These are phyloP conservation scores for Papilio aristodemus DNA, from an alignment of 1,140 invertebrate species.

Conservation along the genomic window DNA sequence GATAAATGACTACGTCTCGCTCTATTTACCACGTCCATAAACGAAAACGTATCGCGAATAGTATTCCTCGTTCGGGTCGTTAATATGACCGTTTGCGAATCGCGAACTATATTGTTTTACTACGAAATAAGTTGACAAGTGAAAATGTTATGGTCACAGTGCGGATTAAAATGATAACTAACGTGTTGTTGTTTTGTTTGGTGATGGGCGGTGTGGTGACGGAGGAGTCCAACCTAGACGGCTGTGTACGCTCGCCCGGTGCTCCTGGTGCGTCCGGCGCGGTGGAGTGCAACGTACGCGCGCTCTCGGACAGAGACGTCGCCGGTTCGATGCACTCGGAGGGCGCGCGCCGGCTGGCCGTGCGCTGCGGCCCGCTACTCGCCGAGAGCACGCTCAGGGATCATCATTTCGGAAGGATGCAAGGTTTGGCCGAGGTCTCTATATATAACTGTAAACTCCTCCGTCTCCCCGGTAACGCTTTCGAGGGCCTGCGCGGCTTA, in stretches of 20 bases:
- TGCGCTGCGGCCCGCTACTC: constrained; percentile 85
- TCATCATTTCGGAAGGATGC: constrained; percentile 84
- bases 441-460: constrained; percentile 88
- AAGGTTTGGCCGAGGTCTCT: constrained; percentile 85
- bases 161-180: constrained; percentile 76
- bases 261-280: constrained; percentile 49
- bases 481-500: constrained; percentile 86
- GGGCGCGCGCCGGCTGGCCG: constrained; percentile 80
- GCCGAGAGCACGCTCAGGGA: constrained; percentile 85
- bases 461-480: constrained; percentile 85
- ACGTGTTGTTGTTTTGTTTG: constrained; percentile 76
- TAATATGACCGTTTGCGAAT: constrained; percentile 63
- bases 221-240: constrained; percentile 69
- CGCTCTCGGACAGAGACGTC: constrained; percentile 74
- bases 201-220: constrained; percentile 76
- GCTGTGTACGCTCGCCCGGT: constrained; percentile 84
- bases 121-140: constrained; percentile 67
- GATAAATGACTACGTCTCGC: constrained; percentile 40
- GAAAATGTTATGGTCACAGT: constrained; percentile 77
- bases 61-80: constrained; percentile 49
- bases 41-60: constrained; percentile 56
- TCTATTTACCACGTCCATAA: constrained; percentile 63
- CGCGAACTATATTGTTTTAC: constrained; percentile 61
- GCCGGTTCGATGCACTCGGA: constrained; percentile 83
- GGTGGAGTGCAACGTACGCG: constrained; percentile 81